Base-by-base conservation (phyloP, 1,140 invertebrate genomes). In the Metopolophium dirhodum region DNA sequence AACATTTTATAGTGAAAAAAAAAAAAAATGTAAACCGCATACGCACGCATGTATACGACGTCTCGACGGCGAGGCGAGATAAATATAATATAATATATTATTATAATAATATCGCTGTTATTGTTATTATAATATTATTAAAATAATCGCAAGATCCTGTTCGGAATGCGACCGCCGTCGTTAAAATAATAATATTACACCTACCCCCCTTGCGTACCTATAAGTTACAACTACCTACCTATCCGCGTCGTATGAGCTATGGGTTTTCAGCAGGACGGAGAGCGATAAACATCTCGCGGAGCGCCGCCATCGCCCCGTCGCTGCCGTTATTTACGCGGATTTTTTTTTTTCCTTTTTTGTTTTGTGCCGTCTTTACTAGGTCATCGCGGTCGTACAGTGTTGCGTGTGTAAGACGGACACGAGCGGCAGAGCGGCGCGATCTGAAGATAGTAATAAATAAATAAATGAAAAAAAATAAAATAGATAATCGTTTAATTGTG, bases 401-500 rank as follows among this genome's bases (percentile, higher is more conserved):
- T 41, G 83, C 83, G 83, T 41, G 83, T 85, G 37, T 45, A 41
- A 68, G 37, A 57, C 90, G 37, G 37, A 91, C 61, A 77, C 22
- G 35, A n/a, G 68, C 54, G 41, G 37, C 41, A 37, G 35, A 49
- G 47, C 87, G 89, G 57, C n/a, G 37, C 49, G 51, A 49, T 41
- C 89, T 23, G 61, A 47, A n/a, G 45, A 91, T 54, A 91, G 30
- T n/a, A 68, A 68, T 45, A 68, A 88, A 57, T 61, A 90, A 37
- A 87, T 49, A 37, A 37, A 83, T 35, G 35, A 35, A 82, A 85
- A 45, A 47, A 86, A 86, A 86, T 35, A 23, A 88, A 90, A 90
- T 37, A 41, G 88, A 51, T 90, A 47, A 61, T 57, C 49, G 89
- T 90, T 57, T 90, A 61, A 90, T 61, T 89, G 87, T 35, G 88